These are phyloP conservation scores for Nipponia nippon DNA, from an alignment of 2,113 vertebrate genomes.

Conservation along the genomic window DNA sequence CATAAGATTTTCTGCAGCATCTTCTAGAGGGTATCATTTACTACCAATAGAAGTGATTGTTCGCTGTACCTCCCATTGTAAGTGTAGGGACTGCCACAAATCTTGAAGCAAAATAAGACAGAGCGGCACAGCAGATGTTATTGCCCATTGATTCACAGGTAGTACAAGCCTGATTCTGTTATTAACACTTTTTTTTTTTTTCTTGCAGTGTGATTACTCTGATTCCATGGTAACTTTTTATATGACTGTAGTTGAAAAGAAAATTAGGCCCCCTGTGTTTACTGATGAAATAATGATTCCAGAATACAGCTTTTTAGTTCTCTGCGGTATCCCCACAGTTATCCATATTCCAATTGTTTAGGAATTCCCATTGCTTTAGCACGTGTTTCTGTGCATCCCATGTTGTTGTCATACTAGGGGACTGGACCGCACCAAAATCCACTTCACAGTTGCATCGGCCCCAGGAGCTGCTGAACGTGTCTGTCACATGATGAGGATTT, in stretches of 20 bases:
- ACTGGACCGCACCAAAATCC: not conserved
- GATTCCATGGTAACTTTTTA: not conserved
- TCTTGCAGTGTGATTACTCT: not conserved
- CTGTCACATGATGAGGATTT: not conserved
- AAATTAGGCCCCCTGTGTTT: not conserved
- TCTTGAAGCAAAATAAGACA: not conserved
- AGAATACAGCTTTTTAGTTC: not conserved
- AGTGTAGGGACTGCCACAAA: not conserved
- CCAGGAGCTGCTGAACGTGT: not conserved
- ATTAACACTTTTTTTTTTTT: not conserved
- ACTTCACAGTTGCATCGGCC: not conserved
- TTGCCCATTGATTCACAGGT: not conserved
- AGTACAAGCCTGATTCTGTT: not conserved
- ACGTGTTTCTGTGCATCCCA: not conserved
- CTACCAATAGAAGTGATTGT: not conserved
- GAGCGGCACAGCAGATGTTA: not conserved
- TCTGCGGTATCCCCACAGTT: not conserved
- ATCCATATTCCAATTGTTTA: not conserved
- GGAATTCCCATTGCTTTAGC: not conserved
- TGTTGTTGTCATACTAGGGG: not conserved
- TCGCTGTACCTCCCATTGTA: not conserved
- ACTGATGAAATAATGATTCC: not conserved
- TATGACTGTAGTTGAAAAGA: not conserved
- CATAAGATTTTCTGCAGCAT: not conserved
- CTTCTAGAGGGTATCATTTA: not conserved